Conservation (phyloP, 2,113 vertebrate species). For the Cettia cetti region DNA sequence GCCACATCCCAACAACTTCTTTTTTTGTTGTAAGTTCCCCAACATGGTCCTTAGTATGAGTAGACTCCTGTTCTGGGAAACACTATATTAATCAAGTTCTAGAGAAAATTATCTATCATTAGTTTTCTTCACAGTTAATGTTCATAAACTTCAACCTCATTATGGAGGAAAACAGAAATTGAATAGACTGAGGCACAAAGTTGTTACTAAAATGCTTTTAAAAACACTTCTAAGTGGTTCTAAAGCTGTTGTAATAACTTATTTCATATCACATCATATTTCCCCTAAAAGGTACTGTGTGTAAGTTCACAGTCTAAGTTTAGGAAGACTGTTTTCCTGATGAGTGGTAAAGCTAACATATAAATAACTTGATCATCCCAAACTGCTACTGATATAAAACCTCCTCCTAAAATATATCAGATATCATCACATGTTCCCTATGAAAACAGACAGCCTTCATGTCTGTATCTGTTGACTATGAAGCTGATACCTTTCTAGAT, state of each 20-base stretch:
- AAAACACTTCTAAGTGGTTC: background rate
- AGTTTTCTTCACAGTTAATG: background rate
- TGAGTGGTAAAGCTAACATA: background rate
- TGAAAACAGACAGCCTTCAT: background rate
- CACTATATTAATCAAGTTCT: background rate
- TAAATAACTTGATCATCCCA: conserved; percentile 3
- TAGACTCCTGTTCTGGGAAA: background rate
- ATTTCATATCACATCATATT: background rate
- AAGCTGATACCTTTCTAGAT: background rate
- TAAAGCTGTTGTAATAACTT: background rate
- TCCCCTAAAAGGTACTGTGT: background rate
- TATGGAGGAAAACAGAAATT: background rate
- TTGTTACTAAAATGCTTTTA: background rate
- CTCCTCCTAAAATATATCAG: background rate
- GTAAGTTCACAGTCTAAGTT: background rate
- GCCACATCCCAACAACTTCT: background rate
- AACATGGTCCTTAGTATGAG: background rate
- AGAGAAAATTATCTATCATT: background rate
- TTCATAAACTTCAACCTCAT: background rate
- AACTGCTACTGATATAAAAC: conserved; percentile 18
- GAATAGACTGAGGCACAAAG: background rate
- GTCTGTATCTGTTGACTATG: background rate
- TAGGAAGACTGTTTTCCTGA: background rate
- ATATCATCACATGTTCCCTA: background rate
- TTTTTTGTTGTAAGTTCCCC: background rate